phyloP scores from a whole-genome alignment of 2,113 vertebrate species.

The Cyprinus carpio region DNA sequence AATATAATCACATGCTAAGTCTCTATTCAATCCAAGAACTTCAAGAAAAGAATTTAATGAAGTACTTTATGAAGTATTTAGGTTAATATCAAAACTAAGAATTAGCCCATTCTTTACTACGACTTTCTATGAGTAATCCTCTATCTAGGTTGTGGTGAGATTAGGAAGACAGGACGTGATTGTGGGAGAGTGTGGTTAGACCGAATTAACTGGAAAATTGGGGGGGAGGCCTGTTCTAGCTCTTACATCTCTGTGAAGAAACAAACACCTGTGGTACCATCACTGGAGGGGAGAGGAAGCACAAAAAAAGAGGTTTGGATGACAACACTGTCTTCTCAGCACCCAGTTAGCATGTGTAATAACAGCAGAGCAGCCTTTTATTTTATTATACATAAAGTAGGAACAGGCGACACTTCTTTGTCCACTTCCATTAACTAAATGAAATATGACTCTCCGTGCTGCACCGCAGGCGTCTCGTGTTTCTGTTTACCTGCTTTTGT shows the following conservation, averaged over 20 bases:
- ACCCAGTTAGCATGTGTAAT: neutral
- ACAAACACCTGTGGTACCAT: conserved; percentile 62
- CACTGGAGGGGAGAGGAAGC: conserved; percentile 68
- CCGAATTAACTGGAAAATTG: neutral
- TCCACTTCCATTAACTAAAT: conserved; percentile 35
- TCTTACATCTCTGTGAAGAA: conserved; percentile 73
- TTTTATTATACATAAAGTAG: neutral
- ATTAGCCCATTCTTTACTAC: conserved; percentile 45
- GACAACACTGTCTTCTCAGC: conserved; percentile 4
- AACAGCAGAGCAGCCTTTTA: conserved; percentile 6
- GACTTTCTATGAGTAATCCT: conserved; percentile 52
- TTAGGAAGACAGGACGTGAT: conserved; percentile 24
- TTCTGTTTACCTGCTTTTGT: conserved; percentile 38
- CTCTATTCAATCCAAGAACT: neutral
- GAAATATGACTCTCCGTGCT: conserved; percentile 14
- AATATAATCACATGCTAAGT: conserved; percentile 22
- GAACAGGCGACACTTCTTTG: neutral
- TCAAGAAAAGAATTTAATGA: conserved; percentile 23
- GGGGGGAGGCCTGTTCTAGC: neutral
- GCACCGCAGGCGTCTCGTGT: conserved; percentile 13
- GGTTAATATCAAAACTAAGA: conserved; percentile 27
- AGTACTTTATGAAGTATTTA: conserved; percentile 32
- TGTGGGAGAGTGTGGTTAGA: neutral
- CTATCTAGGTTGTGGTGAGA: conserved; percentile 51
- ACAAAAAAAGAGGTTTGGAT: conserved; percentile 31